Base-by-base conservation (phyloP, 2,113 vertebrate species). In the Phalacrocorax pelagicus region DNA sequence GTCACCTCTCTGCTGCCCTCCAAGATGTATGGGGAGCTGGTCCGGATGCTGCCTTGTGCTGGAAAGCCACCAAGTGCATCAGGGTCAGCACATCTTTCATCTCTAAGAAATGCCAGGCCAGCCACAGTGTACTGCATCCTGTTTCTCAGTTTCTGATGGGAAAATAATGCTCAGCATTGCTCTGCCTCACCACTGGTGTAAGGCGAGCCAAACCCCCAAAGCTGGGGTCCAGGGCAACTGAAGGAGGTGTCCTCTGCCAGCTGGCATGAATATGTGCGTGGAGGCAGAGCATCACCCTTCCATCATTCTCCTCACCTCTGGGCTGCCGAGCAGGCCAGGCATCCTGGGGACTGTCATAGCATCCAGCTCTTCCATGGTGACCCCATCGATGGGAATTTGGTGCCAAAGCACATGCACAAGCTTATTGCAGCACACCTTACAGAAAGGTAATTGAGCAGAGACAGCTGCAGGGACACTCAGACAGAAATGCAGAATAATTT, bases 361-460 rank as follows among this genome's bases (percentile, higher is more conserved):
- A 90, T 24, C 36, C 69, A 86, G 32, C 9, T 81, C 42, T 80
- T 91, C 63, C 16, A 15, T 13, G 19, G 42, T 44, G 65, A 57
- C 29, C 32, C 24, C 34, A n/a, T 19, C 1, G 10, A 36, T 54
- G 67, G 30, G 58, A 80, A 75, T 55, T 46, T 38, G 32, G 29
- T 22, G 44, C 19, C 0, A 0, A 83, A 89, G 52, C 3, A 2
- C 27, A 30, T 0, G 4, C 71, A 42, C 11, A 42, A 75, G 30
- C 17, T 44, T 52, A 15, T 18, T 38, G 36, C 30, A 77, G n/a
- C 2, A 3, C 44, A 30, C 34, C 20, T 77, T 42, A 29, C n/a
- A 69, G 81, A 38, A 75, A 61, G 32, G 19, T 40, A 42, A 80
- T 72, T 34, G 34, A 44, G 32, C 47, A 69, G 81, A 93, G 32